Evolutionary conservation across 2,888 invertebrate genomes (phyloP).

Genomic region (Saturnia pavonia): DNA sequence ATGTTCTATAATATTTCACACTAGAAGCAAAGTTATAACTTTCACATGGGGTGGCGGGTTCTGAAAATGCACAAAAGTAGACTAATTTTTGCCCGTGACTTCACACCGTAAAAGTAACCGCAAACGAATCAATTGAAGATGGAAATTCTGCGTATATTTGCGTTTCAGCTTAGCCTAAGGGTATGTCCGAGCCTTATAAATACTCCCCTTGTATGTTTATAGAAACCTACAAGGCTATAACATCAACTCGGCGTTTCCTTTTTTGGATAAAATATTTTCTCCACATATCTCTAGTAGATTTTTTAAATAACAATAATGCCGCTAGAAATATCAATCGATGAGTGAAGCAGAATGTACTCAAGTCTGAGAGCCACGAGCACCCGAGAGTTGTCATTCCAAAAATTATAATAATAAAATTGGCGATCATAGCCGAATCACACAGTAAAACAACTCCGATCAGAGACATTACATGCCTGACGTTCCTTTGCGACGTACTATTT

Average conservation of each 20-base stretch:
- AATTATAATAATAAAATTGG: not conserved
- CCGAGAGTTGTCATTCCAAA: not conserved
- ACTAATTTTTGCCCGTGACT: too few species aligned
- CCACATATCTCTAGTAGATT: slow-evolving; percentile 15
- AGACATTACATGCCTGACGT: slow-evolving; percentile 30
- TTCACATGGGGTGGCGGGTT: too few species aligned
- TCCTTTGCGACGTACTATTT: slow-evolving; percentile 29
- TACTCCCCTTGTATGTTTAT: too few species aligned
- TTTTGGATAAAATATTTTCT: slow-evolving; percentile 8
- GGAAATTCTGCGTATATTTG: too few species aligned
- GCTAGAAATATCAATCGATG: slow-evolving; percentile 16
- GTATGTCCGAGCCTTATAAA: too few species aligned
- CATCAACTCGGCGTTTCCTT: not conserved
- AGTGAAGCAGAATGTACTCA: slow-evolving; percentile 8
- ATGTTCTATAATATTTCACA: too few species aligned
- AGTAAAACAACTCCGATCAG: slow-evolving; percentile 35
- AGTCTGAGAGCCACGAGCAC: not conserved
- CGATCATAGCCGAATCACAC: slow-evolving; percentile 28
- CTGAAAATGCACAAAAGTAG: too few species aligned
- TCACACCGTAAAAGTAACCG: too few species aligned
- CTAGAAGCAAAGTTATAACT: too few species aligned
- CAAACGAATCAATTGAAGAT: too few species aligned
- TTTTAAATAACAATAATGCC: slow-evolving; percentile 15
- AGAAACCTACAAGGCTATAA: not conserved
- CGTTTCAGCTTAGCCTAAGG: too few species aligned